These are phyloP conservation scores for Felis chaus DNA, from an alignment of 2,113 vertebrate species.

Conservation along the genomic window DNA sequence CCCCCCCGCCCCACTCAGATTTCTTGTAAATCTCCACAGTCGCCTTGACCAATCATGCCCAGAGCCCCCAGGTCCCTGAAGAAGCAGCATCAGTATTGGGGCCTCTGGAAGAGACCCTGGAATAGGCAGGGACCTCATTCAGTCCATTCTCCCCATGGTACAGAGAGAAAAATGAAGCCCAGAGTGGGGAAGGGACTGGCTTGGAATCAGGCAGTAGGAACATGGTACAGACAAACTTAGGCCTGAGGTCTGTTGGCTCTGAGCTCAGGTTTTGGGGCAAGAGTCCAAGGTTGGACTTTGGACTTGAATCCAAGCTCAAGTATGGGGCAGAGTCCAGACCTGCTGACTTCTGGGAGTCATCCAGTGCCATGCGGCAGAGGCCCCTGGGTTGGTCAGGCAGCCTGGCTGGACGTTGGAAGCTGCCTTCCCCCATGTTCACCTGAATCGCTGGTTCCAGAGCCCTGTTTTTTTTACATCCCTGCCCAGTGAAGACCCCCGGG, in stretches of 20 bases:
- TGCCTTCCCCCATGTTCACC: background rate
- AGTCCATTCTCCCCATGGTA: background rate
- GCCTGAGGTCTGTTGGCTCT: background rate
- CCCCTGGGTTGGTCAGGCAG: background rate
- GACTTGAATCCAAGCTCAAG: too few relatives aligned
- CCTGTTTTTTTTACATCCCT: background rate
- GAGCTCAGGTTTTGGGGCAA: background rate
- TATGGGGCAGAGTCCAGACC: background rate
- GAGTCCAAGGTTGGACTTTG: too few relatives aligned
- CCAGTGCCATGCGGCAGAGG: rapidly evolving
- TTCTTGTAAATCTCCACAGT: background rate
- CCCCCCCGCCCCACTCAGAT: background rate
- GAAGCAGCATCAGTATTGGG: background rate
- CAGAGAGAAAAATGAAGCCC: background rate
- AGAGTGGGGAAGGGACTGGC: background rate
- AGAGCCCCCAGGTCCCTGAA: background rate
- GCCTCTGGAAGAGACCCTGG: background rate
- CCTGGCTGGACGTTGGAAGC: background rate
- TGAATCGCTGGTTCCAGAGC: too few relatives aligned
- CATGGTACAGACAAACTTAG: background rate
- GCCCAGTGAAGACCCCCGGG: background rate
- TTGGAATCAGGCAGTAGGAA: background rate
- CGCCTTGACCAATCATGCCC: background rate
- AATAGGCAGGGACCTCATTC: too few relatives aligned
- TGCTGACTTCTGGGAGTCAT: background rate